phyloP scores from a whole-genome alignment of 2,113 vertebrate species.

The Calidris pugnax region DNA sequence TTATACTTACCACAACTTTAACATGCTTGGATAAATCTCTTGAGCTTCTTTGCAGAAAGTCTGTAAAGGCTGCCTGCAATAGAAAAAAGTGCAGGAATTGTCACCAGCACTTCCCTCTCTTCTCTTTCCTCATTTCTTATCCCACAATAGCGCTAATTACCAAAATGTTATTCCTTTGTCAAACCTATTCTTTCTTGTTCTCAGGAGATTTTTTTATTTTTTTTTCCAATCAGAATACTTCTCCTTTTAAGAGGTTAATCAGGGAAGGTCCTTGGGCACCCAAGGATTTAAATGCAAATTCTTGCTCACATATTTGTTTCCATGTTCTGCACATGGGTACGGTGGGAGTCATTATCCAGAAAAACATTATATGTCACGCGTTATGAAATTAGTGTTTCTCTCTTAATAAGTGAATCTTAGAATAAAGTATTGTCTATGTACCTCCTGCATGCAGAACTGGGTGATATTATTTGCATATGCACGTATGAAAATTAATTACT shows the following conservation, averaged over 20 bases:
- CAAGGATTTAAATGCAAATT: background rate
- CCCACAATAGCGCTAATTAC: background rate
- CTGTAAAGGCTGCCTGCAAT: constrained; percentile 83
- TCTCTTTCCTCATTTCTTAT: background rate
- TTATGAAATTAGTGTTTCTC: background rate
- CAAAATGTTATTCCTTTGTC: background rate
- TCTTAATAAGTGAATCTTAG: background rate
- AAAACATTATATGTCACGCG: background rate
- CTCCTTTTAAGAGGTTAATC: background rate
- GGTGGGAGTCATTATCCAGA: background rate
- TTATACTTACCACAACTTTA: constrained; percentile 83
- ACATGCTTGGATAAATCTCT: constrained; percentile 86
- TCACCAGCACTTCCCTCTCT: background rate
- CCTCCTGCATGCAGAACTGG: background rate
- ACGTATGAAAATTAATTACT: background rate
- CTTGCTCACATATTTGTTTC: background rate
- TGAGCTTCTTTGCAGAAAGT: constrained; percentile 85
- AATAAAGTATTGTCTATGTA: background rate
- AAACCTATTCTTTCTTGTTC: background rate
- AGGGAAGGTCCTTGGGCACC: background rate
- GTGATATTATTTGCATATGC: background rate
- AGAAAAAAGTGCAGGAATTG: background rate
- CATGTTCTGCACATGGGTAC: background rate
- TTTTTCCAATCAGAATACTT: background rate
- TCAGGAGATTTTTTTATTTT: background rate